Conservation (phyloP, 2,113 vertebrate species). For the Columbina picui region DNA sequence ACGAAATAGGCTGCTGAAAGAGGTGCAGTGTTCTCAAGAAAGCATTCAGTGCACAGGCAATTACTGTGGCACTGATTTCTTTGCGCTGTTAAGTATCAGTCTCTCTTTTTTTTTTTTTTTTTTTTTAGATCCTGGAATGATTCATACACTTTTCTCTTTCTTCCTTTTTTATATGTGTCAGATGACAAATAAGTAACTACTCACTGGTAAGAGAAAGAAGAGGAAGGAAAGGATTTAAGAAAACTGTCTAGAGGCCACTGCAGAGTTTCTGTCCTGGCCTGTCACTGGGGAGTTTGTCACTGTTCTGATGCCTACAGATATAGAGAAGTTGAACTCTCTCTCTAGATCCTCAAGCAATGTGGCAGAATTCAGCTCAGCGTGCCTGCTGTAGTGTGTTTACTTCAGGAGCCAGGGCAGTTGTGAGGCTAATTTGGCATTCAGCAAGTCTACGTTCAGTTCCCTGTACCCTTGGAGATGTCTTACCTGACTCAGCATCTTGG, state of each 20-base stretch:
- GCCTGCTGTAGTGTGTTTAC: not conserved
- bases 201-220: not conserved
- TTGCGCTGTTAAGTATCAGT: not conserved
- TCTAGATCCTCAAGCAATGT: not conserved
- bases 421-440: not conserved
- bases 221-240: not conserved
- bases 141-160: not conserved
- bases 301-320: not conserved
- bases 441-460: not conserved
- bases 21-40: not conserved
- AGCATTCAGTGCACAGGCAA: not conserved
- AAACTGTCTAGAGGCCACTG: not conserved
- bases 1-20: not conserved
- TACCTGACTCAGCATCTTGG: not conserved
- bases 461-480: not conserved
- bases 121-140: not conserved
- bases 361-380: not conserved
- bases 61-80: not conserved
- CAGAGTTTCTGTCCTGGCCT: not conserved
- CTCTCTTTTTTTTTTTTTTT: not conserved
- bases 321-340: not conserved
- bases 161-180: not conserved
- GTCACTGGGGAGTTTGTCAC: not conserved
- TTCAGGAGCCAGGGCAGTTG: not conserved
- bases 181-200: not conserved